These are phyloP conservation scores for Drosophila ercepeae DNA, from an alignment of 1,140 invertebrate species.

Conservation along the genomic window DNA sequence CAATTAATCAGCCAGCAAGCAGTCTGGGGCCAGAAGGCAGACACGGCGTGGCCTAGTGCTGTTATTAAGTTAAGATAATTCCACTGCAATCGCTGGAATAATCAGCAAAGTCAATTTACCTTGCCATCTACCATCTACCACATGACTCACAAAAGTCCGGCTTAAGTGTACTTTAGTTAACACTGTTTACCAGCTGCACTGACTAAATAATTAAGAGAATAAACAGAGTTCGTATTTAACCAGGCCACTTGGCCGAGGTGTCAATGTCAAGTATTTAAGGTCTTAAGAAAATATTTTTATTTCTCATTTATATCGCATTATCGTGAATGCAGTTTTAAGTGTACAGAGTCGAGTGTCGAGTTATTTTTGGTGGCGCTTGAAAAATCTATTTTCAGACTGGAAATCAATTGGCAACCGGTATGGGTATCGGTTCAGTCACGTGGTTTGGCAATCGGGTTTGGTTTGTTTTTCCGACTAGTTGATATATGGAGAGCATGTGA, in stretches of 20 bases:
- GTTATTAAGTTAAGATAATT: background rate
- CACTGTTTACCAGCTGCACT: constrained; percentile 38
- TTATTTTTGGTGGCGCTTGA: constrained; percentile 28
- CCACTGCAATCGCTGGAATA: no score
- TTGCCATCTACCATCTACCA: background rate
- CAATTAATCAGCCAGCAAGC: constrained; percentile 22
- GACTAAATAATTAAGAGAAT: constrained; percentile 43
- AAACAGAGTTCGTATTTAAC: constrained; percentile 38
- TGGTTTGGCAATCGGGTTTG: constrained; percentile 49
- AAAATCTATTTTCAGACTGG: constrained; percentile 46
- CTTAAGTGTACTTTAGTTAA: constrained; percentile 25
- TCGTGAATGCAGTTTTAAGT: constrained; percentile 11
- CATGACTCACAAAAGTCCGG: constrained; percentile 29
- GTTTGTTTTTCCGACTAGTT: constrained; percentile 45
- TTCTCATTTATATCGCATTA: no score
- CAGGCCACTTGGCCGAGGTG: constrained; percentile 52
- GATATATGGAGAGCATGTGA: constrained; percentile 40
- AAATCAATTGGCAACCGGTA: constrained; percentile 44
- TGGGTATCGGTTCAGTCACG: constrained; percentile 37
- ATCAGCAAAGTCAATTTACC: constrained; percentile 25
- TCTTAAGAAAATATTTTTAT: constrained; percentile 8
- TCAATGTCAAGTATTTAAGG: constrained; percentile 53
- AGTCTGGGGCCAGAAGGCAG: constrained; percentile 21
- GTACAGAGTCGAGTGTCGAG: constrained; percentile 12
- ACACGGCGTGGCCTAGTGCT: constrained; percentile 5